A percentile compares a stretch with the other conserved stretches of the same genome.
Evolutionary conservation across 2,113 vertebrate genomes (phyloP).

Genomic region (Piaya cayana): DNA sequence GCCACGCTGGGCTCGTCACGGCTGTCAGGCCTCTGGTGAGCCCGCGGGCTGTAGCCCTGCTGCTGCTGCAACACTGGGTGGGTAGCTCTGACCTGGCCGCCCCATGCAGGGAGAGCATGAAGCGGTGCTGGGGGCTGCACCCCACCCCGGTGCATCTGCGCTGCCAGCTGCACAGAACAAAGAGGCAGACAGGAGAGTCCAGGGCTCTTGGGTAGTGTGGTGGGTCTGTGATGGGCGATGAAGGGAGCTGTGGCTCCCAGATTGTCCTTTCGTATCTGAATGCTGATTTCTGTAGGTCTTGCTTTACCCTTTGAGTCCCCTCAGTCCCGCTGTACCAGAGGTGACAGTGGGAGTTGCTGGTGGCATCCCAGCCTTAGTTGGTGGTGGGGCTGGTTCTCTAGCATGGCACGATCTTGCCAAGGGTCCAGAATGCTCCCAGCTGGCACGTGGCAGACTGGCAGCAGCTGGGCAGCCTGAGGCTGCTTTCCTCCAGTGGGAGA

Average conservation of each 20-base stretch:
- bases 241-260: not conserved
- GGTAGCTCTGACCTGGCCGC: not conserved
- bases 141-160: not conserved
- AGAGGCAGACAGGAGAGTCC: not conserved
- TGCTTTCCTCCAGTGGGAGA: not conserved
- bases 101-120: accelerated
- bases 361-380: not conserved
- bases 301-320: not conserved
- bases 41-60: not conserved
- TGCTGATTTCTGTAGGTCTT: not conserved
- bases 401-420: not conserved
- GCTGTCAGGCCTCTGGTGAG: not conserved
- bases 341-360: not conserved
- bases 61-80: not conserved
- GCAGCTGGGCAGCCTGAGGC: slow-evolving; percentile 1
- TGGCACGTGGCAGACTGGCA: not conserved
- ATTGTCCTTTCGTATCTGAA: accelerated
- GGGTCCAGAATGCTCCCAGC: not conserved
- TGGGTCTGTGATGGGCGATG: not conserved
- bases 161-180: not conserved
- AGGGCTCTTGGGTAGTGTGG: not conserved
- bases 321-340: not conserved
- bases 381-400: not conserved
- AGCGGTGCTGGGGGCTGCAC: not conserved
- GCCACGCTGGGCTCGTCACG: slow-evolving; percentile 24